A percentile compares a stretch with the other conserved stretches of the same genome.
phyloP scores from a whole-genome alignment of 2,797 vertebrate genomes.

The Hippopotamyrus pictus region DNA sequence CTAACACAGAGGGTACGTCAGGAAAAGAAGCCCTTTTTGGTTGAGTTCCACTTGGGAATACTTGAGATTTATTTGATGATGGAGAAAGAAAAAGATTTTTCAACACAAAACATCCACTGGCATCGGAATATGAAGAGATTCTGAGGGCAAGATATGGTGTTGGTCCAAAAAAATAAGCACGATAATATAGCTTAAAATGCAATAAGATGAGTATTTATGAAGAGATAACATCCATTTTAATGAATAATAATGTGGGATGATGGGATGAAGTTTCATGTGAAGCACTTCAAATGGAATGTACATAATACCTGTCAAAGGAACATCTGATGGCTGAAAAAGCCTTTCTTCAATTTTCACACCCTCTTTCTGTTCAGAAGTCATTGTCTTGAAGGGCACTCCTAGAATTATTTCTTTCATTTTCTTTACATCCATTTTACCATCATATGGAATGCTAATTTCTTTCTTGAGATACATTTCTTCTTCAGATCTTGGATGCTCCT shows the following conservation, averaged over 20 bases:
- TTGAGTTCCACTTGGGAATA: background rate
- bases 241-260: background rate
- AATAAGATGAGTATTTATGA: background rate
- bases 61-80: background rate
- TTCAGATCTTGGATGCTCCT: background rate
- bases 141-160: background rate
- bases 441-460: background rate
- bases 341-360: background rate
- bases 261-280: background rate
- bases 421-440: background rate
- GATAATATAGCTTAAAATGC: background rate
- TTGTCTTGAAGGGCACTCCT: background rate
- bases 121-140: background rate
- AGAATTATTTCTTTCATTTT: background rate
- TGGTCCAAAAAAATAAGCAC: background rate
- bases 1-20: background rate
- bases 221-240: background rate
- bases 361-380: background rate
- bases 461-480: background rate
- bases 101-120: background rate
- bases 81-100: background rate
- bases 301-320: background rate
- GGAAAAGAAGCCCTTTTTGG: background rate
- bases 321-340: background rate
- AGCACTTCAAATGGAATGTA: background rate